Evolutionary conservation across 2,888 invertebrate genomes (phyloP).

Genomic region (Parnassius glacialis): DNA sequence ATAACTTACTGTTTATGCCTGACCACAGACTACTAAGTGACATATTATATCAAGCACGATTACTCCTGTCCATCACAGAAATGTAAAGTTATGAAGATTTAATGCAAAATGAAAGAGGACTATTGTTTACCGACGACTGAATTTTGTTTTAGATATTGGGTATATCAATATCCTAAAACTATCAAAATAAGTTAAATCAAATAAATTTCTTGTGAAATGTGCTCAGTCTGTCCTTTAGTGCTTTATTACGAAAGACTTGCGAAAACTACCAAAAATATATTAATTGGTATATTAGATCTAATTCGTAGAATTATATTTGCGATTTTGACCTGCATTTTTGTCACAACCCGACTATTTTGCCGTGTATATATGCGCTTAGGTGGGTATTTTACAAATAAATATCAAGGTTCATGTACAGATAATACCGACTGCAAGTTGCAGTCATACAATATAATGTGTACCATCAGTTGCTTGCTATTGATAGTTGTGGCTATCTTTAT

Average conservation of each 20-base stretch:
- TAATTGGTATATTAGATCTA: slow-evolving; percentile 15
- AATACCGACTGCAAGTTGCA: slow-evolving; percentile 6
- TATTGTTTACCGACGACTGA: neutral
- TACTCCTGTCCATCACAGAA: slow-evolving; percentile 1
- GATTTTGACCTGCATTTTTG: slow-evolving; percentile 9
- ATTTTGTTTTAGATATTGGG: slow-evolving; percentile 5
- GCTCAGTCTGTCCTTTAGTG: slow-evolving; percentile 21
- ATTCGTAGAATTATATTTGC: slow-evolving; percentile 12
- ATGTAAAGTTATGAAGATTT: slow-evolving; percentile 17
- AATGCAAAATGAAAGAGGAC: slow-evolving; percentile 2
- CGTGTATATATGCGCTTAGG: neutral
- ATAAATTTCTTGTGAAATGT: slow-evolving; percentile 22
- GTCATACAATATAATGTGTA: slow-evolving; percentile 22
- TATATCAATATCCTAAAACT: slow-evolving; percentile 1
- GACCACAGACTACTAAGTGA: too few relatives aligned
- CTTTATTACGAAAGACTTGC: slow-evolving; percentile 18
- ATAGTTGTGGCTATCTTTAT: slow-evolving; percentile 21
- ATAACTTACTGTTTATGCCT: too few relatives aligned
- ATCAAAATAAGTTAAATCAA: slow-evolving; percentile 10
- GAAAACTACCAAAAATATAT: slow-evolving; percentile 19
- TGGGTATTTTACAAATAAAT: slow-evolving; percentile 13
- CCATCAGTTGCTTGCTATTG: slow-evolving; percentile 21
- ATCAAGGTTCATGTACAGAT: slow-evolving; percentile 1
- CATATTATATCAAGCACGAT: too few relatives aligned
- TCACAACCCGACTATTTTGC: slow-evolving; percentile 1